phyloP scores from a whole-genome alignment of 2,797 vertebrate genomes.

The Paratrypauchen microcephalus region DNA sequence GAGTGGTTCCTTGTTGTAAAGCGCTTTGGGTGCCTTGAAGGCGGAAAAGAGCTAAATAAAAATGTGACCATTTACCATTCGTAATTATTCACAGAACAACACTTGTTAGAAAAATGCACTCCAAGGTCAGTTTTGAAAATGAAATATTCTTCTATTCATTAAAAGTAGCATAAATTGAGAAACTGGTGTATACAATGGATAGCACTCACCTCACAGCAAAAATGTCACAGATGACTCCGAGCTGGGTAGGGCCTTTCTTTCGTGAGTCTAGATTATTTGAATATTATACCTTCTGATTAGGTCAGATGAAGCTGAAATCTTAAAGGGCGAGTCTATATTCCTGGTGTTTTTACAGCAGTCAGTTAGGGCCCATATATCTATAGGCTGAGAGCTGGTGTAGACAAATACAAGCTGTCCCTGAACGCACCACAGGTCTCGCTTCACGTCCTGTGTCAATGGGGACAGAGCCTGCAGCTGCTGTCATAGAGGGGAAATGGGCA shows the following conservation, averaged over 20 bases:
- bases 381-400: constrained; percentile 44
- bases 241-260: too few species aligned
- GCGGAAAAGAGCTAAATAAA: too few species aligned
- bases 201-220: too few species aligned
- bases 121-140: not conserved
- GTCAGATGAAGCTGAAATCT: not conserved
- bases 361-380: constrained; percentile 10
- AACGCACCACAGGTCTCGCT: constrained; percentile 53
- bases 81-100: not conserved
- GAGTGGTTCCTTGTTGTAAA: too few species aligned
- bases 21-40: too few species aligned
- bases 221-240: too few species aligned
- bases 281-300: not conserved
- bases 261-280: not conserved
- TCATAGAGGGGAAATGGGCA: constrained; percentile 64
- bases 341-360: not conserved
- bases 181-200: not conserved
- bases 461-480: constrained; percentile 54
- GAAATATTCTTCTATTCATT: not conserved
- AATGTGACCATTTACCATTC: too few species aligned
- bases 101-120: not conserved
- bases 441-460: constrained; percentile 55
- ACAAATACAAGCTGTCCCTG: constrained; percentile 65
- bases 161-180: not conserved
- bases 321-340: too few species aligned